Conservation (phyloP, 2,888 invertebrate genomes). For the Luffia ferchaultella region DNA sequence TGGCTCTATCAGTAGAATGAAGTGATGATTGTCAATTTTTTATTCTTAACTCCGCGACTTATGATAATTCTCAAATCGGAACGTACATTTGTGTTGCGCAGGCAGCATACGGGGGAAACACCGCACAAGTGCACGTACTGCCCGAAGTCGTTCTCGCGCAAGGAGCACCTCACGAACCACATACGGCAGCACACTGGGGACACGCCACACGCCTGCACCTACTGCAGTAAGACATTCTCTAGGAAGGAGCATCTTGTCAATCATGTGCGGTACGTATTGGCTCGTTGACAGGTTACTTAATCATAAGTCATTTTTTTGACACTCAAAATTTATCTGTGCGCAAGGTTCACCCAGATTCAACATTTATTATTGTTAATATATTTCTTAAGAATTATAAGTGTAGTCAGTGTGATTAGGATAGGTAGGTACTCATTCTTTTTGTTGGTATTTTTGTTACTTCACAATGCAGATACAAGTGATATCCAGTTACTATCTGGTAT, state of each 20-base stretch:
- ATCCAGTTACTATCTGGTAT: no score
- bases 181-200: slow-evolving; percentile 77
- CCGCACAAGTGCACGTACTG: slow-evolving; percentile 77
- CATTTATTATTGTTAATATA: no score
- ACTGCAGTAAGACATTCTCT: slow-evolving; percentile 75
- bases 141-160: slow-evolving; percentile 70
- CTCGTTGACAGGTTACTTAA: no score
- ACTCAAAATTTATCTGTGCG: no score
- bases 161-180: slow-evolving; percentile 89
- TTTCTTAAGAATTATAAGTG: no score
- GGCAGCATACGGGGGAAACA: slow-evolving; percentile 84
- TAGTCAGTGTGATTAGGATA: no score
- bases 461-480: no score
- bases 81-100: slow-evolving; percentile 49
- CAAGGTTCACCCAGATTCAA: no score
- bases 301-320: no score
- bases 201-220: slow-evolving; percentile 75
- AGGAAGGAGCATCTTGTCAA: slow-evolving; percentile 77
- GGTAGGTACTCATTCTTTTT: no score
- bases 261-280: slow-evolving; percentile 51
- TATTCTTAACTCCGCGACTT: background rate
- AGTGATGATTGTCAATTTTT: background rate
- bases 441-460: no score
- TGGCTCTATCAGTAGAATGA: background rate
- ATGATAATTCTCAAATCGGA: slow-evolving; percentile 38